Evolutionary conservation across 2,888 invertebrate genomes (phyloP).

Genomic region (Rutpela maculata): DNA sequence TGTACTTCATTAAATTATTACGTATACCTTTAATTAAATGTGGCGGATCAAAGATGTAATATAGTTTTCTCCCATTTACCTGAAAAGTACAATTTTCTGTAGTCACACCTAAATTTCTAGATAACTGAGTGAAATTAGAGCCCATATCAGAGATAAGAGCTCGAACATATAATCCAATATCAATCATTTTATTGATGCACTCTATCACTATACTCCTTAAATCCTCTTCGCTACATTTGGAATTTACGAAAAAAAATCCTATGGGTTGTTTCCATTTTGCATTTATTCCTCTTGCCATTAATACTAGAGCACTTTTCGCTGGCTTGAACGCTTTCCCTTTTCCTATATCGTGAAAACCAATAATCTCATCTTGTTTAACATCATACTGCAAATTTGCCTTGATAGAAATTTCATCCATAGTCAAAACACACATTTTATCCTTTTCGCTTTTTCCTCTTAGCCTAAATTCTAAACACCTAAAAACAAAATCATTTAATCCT

Average conservation of each 20-base stretch:
- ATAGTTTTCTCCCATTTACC: neutral
- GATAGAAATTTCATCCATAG: conserved; percentile 5
- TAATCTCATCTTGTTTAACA: conserved; percentile 27
- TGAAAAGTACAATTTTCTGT: conserved; percentile 2
- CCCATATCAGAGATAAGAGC: neutral
- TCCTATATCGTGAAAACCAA: conserved; percentile 19
- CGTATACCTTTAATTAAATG: conserved; percentile 23
- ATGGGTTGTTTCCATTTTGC: conserved; percentile 28
- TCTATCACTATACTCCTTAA: neutral
- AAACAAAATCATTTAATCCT: conserved; percentile 22
- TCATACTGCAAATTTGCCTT: conserved; percentile 23
- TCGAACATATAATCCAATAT: neutral
- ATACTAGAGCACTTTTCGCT: neutral
- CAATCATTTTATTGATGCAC: neutral
- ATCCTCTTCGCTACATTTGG: neutral
- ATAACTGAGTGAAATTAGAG: conserved; percentile 10
- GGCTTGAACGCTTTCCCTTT: neutral
- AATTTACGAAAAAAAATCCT: conserved; percentile 23
- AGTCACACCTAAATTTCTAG: neutral
- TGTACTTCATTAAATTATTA: conserved; percentile 20
- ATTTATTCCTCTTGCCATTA: too few relatives aligned
- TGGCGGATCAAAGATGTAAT: conserved; percentile 6
- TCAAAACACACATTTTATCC: neutral
- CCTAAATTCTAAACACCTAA: conserved; percentile 2
- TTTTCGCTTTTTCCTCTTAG: neutral